These are phyloP conservation scores for Cylas formicarius DNA, from an alignment of 1,140 invertebrate genomes.

Conservation along the genomic window DNA sequence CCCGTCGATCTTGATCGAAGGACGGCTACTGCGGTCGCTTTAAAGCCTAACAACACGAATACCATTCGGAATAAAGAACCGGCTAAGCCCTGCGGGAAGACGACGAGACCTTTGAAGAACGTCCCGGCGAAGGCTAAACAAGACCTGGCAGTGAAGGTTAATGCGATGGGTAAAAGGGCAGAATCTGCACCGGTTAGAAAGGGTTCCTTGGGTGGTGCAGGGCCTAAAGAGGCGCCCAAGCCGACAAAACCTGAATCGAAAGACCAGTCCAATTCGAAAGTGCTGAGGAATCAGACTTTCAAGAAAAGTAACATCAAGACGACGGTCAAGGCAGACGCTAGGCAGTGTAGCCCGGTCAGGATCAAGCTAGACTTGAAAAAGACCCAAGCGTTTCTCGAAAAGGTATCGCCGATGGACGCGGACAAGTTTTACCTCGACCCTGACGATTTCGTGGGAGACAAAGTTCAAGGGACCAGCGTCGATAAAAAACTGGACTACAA, in stretches of 20 bases:
- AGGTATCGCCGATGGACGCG: slow-evolving; percentile 5
- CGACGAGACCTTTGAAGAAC: too few relatives aligned
- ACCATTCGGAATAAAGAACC: too few relatives aligned
- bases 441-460: slow-evolving; percentile 15
- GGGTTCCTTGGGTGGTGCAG: too few relatives aligned
- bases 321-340: background rate
- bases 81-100: too few relatives aligned
- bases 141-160: slow-evolving; percentile 9
- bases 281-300: slow-evolving; percentile 13
- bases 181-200: too few relatives aligned
- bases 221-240: too few relatives aligned
- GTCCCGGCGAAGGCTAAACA: slow-evolving; percentile 2
- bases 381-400: slow-evolving; percentile 16
- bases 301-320: slow-evolving; percentile 14
- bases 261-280: slow-evolving; percentile 2
- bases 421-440: slow-evolving; percentile 17
- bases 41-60: too few relatives aligned
- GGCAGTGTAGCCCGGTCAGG: slow-evolving; percentile 9
- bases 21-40: too few relatives aligned
- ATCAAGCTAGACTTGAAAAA: slow-evolving; percentile 21
- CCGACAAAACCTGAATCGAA: slow-evolving; percentile 13
- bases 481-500: slow-evolving; percentile 30
- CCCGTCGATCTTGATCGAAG: too few relatives aligned
- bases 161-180: too few relatives aligned
- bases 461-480: slow-evolving; percentile 1